Evolutionary conservation across 2,888 invertebrate genomes (phyloP).

Genomic region (Agriopis marginaria): DNA sequence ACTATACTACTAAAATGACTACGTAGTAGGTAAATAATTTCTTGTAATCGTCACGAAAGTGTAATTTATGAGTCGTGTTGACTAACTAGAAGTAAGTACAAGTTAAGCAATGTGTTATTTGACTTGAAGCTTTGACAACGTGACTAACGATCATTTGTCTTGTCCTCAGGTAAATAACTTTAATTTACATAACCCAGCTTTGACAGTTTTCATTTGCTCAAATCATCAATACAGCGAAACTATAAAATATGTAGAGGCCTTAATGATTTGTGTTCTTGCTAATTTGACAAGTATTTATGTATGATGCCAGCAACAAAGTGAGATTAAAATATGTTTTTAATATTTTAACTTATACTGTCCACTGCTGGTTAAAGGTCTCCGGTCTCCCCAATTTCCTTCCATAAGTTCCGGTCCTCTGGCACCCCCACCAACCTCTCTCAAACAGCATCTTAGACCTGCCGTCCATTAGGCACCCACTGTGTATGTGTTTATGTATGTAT

Average conservation of each 20-base stretch:
- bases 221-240: constrained; percentile 46
- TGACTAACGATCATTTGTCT: constrained; percentile 62
- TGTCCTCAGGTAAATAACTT: constrained; percentile 57
- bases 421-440: too few relatives aligned
- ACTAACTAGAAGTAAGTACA: constrained; percentile 35
- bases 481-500: too few relatives aligned
- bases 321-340: too few relatives aligned
- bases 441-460: too few relatives aligned
- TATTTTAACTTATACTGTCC: too few relatives aligned
- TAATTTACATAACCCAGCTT: constrained; percentile 66
- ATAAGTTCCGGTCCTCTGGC: too few relatives aligned
- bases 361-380: too few relatives aligned
- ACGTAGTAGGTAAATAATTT: neutral
- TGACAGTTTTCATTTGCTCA: constrained; percentile 62
- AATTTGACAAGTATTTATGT: too few relatives aligned
- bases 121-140: constrained; percentile 50
- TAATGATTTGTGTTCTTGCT: too few relatives aligned
- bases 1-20: neutral
- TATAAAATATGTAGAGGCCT: neutral
- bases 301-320: too few relatives aligned
- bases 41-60: neutral
- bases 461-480: too few relatives aligned
- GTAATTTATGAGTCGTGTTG: constrained; percentile 9
- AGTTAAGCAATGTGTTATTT: constrained; percentile 58
- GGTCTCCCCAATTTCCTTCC: too few relatives aligned